Conservation (phyloP, 2,113 vertebrate genomes). For the Merops nubicus region DNA sequence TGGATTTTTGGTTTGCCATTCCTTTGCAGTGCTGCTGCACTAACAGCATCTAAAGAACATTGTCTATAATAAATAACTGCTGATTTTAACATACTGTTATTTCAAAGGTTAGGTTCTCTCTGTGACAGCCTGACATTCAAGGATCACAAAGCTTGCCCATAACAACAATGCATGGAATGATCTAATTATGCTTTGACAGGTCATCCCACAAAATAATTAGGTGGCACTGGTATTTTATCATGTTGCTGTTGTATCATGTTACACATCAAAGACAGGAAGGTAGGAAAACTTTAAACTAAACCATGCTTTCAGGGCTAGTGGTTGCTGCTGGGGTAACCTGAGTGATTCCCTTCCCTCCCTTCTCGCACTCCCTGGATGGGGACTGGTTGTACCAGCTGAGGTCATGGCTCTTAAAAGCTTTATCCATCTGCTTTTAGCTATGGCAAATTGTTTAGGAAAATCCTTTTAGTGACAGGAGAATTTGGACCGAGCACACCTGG, state of each 20-base stretch:
- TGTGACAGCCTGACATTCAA: conserved; percentile 19
- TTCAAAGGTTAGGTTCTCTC: conserved; percentile 15
- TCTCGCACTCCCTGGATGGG: neutral
- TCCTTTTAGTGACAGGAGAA: neutral
- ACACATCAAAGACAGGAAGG: neutral
- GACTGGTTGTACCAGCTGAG: neutral
- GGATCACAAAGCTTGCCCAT: conserved; percentile 30
- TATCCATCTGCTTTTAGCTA: neutral
- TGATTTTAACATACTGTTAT: neutral
- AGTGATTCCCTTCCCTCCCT: neutral
- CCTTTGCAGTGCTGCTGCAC: neutral
- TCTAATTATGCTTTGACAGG: conserved; percentile 39
- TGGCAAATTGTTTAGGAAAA: neutral
- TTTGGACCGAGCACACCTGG: neutral
- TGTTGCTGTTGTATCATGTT: neutral
- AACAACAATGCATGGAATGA: neutral
- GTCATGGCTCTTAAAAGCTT: neutral
- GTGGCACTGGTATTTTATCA: neutral
- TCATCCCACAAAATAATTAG: conserved; percentile 27
- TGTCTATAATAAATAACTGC: neutral
- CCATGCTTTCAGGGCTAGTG: neutral
- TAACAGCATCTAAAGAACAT: neutral
- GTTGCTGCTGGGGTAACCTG: neutral
- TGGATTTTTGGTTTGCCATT: neutral
- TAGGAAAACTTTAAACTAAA: neutral